A percentile compares a stretch with the other conserved stretches of the same genome.
Conservation (phyloP, 2,888 invertebrate genomes). For the Macrosoma leucophasiata region DNA sequence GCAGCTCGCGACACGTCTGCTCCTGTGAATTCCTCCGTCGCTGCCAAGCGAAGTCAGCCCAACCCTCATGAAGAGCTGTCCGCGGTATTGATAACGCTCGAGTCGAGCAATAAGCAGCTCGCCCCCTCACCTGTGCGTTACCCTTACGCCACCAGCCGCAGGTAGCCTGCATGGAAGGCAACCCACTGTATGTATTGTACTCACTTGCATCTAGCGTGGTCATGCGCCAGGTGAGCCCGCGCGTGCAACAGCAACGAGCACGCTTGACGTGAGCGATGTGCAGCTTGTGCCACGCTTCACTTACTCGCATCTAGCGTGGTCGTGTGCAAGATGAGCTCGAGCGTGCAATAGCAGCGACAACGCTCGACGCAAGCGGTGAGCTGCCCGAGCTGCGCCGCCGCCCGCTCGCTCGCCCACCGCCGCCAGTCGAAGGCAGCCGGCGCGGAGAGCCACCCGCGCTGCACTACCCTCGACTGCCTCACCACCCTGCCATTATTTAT, state of each 20-base stretch:
- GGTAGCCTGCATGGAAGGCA: too few relatives aligned
- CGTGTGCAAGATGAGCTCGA: slow-evolving; percentile 58
- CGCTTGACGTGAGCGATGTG: slow-evolving; percentile 35
- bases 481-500: slow-evolving; percentile 7
- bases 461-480: slow-evolving; percentile 45
- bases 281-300: slow-evolving; percentile 18
- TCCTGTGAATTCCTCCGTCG: too few relatives aligned
- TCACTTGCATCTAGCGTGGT: slow-evolving; percentile 59
- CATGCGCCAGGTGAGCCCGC: slow-evolving; percentile 58
- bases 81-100: too few relatives aligned
- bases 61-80: too few relatives aligned
- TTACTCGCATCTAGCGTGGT: slow-evolving; percentile 59
- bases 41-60: too few relatives aligned
- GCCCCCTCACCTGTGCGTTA: too few relatives aligned
- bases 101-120: too few relatives aligned
- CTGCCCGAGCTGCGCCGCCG: slow-evolving; percentile 58
- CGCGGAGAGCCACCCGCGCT: slow-evolving; percentile 47
- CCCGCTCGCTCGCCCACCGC: slow-evolving; percentile 56
- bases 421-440: slow-evolving; percentile 50
- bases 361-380: slow-evolving; percentile 57
- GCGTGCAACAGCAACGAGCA: slow-evolving; percentile 61
- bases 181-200: too few relatives aligned
- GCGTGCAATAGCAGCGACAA: slow-evolving; percentile 61
- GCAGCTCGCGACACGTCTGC: too few relatives aligned
- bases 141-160: too few relatives aligned